phyloP scores from a whole-genome alignment of 2,113 vertebrate genomes.

The Archilochus colubris region DNA sequence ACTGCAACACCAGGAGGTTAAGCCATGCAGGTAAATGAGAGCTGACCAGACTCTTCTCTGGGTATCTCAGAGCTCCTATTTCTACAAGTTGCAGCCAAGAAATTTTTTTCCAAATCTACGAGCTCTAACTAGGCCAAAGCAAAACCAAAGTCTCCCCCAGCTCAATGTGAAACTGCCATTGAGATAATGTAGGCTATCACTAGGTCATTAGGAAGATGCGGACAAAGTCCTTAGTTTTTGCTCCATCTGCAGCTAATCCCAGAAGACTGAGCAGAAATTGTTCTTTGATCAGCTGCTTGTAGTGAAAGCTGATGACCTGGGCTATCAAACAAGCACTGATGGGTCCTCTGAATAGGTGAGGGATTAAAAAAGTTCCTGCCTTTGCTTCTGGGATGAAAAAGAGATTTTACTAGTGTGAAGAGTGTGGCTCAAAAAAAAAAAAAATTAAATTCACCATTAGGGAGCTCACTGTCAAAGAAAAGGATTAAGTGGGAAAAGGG shows the following conservation, averaged over 20 bases:
- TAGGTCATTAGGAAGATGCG: not conserved
- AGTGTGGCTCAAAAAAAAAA: not conserved
- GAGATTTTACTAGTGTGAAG: not conserved
- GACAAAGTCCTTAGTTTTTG: not conserved
- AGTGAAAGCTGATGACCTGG: not conserved
- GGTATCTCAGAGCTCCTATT: not conserved
- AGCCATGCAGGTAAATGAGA: not conserved
- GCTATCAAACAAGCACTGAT: not conserved
- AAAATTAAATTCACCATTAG: not conserved
- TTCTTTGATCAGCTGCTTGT: not conserved
- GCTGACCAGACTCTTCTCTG: not conserved
- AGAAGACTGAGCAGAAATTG: not conserved
- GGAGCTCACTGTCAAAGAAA: not conserved
- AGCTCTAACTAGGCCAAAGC: not conserved
- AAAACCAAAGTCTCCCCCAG: not conserved
- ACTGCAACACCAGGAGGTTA: not conserved
- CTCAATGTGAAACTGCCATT: not conserved
- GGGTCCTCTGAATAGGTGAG: not conserved
- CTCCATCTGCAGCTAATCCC: not conserved
- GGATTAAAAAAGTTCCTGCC: not conserved
- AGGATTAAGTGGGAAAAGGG: slow-evolving; percentile 29
- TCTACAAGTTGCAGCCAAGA: not conserved
- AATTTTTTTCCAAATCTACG: not conserved
- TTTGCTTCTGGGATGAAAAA: not conserved
- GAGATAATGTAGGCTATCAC: not conserved